Percentiles rank a stretch among this genome's conserved stretches.
Evolutionary conservation across 2,888 invertebrate species (phyloP).

Genomic region (Drosophila nr. perissopoda): DNA sequence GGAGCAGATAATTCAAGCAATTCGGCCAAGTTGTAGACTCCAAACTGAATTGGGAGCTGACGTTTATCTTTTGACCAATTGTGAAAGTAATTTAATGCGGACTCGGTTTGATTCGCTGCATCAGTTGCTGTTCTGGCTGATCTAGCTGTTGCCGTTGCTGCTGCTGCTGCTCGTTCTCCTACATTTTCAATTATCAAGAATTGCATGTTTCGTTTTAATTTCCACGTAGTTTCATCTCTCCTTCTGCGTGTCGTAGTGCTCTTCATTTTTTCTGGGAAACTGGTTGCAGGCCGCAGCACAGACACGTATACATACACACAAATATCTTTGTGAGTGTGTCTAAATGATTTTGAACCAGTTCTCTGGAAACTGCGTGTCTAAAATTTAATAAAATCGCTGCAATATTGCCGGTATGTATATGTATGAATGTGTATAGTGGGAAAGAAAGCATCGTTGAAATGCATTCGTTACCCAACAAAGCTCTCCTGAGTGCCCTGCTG

Average conservation of each 20-base stretch:
- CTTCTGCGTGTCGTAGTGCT: slow-evolving; percentile 65
- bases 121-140: neutral
- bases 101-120: slow-evolving; percentile 25
- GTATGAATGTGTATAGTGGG: neutral
- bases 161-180: slow-evolving; percentile 13
- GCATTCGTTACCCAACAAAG: slow-evolving; percentile 36
- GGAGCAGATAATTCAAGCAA: slow-evolving; percentile 54
- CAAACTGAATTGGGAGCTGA: slow-evolving; percentile 44
- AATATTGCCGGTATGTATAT: slow-evolving; percentile 19
- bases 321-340: slow-evolving; percentile 43
- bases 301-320: neutral
- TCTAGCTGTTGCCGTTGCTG: neutral
- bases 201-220: slow-evolving; percentile 81
- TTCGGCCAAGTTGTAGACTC: slow-evolving; percentile 24
- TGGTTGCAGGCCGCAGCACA: slow-evolving; percentile 41
- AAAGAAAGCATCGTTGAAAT: slow-evolving; percentile 57
- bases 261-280: slow-evolving; percentile 65
- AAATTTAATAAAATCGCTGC: slow-evolving; percentile 76
- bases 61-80: slow-evolving; percentile 77
- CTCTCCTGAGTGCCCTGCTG: slow-evolving; percentile 31
- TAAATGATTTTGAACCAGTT: slow-evolving; percentile 78
- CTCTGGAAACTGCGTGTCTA: slow-evolving; percentile 78
- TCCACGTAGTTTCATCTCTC: slow-evolving; percentile 49
- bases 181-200: slow-evolving; percentile 75
- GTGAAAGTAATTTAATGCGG: slow-evolving; percentile 80